These are phyloP conservation scores for Odocoileus hemionus DNA, from an alignment of 2,113 vertebrate genomes.

Conservation along the genomic window DNA sequence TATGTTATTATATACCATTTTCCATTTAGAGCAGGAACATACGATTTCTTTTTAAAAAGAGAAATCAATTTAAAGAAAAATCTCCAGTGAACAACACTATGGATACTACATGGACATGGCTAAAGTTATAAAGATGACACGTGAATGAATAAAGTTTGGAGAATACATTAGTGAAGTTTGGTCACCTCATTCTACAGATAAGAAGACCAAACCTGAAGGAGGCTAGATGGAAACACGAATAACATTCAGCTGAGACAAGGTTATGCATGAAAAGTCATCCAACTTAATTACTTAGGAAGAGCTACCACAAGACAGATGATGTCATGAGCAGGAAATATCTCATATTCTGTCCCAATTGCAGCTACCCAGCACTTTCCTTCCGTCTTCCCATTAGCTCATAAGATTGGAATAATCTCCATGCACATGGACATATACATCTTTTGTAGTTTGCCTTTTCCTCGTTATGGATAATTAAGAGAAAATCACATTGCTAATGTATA, in stretches of 20 bases:
- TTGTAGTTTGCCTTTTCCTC: background rate
- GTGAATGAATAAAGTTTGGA: background rate
- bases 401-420: background rate
- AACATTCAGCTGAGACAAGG: background rate
- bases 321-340: background rate
- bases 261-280: background rate
- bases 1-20: background rate
- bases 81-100: background rate
- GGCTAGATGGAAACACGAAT: background rate
- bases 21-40: background rate
- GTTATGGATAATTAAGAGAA: background rate
- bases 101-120: background rate
- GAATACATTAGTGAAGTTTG: background rate
- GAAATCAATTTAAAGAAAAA: background rate
- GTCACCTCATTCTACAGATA: background rate
- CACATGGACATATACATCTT: background rate
- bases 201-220: background rate
- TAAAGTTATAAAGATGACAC: background rate
- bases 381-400: background rate
- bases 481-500: background rate
- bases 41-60: background rate
- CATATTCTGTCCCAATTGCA: background rate
- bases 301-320: background rate
- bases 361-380: background rate
- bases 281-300: background rate